These are phyloP conservation scores for Hirundichthys speculiger DNA, from an alignment of 2,113 vertebrate genomes.

Conservation along the genomic window DNA sequence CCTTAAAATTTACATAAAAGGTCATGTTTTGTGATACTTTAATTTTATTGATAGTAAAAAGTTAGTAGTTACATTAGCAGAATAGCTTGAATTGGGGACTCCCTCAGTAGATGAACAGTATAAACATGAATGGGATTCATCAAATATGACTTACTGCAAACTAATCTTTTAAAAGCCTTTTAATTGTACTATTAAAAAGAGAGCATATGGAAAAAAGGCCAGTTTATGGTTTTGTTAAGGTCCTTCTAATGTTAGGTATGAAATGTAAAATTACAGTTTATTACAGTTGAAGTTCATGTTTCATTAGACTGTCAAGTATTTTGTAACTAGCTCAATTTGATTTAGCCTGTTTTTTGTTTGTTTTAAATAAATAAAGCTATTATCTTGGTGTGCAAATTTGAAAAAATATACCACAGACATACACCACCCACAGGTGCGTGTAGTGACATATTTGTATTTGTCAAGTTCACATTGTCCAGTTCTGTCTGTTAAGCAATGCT, in stretches of 20 bases:
- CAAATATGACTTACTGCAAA: slow-evolving; percentile 2
- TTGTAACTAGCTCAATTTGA: too few relatives aligned
- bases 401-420: too few relatives aligned
- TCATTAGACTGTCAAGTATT: too few relatives aligned
- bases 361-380: too few relatives aligned
- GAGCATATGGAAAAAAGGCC: slow-evolving; percentile 11
- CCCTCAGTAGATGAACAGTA: too few relatives aligned
- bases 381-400: too few relatives aligned
- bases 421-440: too few relatives aligned
- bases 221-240: slow-evolving; percentile 6
- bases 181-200: slow-evolving; percentile 17
- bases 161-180: slow-evolving; percentile 15
- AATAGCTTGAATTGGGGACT: too few relatives aligned
- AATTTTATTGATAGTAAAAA: too few relatives aligned
- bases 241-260: slow-evolving; percentile 14
- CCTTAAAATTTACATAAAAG: not conserved
- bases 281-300: not conserved
- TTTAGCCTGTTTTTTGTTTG: too few relatives aligned
- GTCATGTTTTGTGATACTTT: not conserved
- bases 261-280: slow-evolving; percentile 20
- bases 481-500: not conserved
- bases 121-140: not conserved
- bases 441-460: too few relatives aligned
- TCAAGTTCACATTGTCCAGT: not conserved
- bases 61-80: not conserved